Percentiles rank a stretch among this genome's conserved stretches.
phyloP scores from a whole-genome alignment of 2,888 invertebrate genomes.

The Pseudoips prasinana region DNA sequence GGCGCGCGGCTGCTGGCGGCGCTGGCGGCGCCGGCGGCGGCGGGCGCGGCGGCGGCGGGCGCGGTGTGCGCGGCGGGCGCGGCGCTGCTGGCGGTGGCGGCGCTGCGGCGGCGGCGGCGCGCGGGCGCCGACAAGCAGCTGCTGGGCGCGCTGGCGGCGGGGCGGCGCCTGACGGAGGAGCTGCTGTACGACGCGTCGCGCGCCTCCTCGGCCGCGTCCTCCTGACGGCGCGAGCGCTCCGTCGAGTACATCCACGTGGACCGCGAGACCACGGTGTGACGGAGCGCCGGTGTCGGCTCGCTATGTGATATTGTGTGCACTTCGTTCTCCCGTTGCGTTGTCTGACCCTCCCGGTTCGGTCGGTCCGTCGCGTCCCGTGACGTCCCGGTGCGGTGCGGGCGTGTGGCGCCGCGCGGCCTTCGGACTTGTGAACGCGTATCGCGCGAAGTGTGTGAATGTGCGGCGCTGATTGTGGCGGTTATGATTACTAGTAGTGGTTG shows the following conservation, averaged over 20 bases:
- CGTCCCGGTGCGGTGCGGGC: slow-evolving; percentile 5
- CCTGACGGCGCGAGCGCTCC: slow-evolving; percentile 95
- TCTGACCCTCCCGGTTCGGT: slow-evolving; percentile 18
- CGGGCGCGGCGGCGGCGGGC: slow-evolving; percentile 75
- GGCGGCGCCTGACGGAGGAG: slow-evolving; percentile 87
- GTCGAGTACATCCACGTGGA: slow-evolving; percentile 97
- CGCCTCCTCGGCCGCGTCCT: slow-evolving; percentile 81
- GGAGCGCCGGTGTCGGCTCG: slow-evolving; percentile 57
- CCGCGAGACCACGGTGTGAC: slow-evolving; percentile 95
- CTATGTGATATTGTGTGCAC: slow-evolving; percentile 30
- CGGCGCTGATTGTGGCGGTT: too few relatives aligned
- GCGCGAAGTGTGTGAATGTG: neutral
- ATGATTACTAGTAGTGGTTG: too few relatives aligned
- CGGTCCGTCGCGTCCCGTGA: slow-evolving; percentile 13
- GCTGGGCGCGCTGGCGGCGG: slow-evolving; percentile 81
- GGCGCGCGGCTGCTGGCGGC: slow-evolving; percentile 68
- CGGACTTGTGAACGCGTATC: slow-evolving; percentile 1
- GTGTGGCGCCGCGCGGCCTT: slow-evolving; percentile 5
- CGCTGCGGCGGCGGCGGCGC: slow-evolving; percentile 79
- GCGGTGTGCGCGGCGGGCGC: slow-evolving; percentile 74
- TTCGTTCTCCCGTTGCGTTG: slow-evolving; percentile 28
- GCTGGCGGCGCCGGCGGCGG: slow-evolving; percentile 85
- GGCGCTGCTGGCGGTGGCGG: slow-evolving; percentile 61
- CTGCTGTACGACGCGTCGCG: slow-evolving; percentile 84
- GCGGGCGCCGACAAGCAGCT: slow-evolving; percentile 82